Evolutionary conservation across 2,888 invertebrate species (phyloP).

Genomic region (Troilus luridus): DNA sequence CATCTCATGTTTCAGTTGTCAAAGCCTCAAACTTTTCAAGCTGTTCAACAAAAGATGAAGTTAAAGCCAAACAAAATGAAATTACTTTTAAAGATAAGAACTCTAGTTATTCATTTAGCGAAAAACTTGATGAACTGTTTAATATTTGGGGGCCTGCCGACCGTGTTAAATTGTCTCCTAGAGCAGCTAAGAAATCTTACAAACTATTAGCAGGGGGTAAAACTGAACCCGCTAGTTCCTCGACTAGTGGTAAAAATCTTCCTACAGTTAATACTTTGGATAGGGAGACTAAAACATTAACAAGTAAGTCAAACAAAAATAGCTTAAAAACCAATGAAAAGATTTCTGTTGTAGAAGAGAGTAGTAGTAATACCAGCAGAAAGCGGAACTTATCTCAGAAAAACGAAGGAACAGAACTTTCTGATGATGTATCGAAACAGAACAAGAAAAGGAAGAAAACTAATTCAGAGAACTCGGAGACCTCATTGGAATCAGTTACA

Average conservation of each 20-base stretch:
- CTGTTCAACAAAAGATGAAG: slow-evolving; percentile 3
- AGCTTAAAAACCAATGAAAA: not conserved
- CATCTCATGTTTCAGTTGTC: not conserved
- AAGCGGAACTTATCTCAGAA: not conserved
- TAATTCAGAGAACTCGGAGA: slow-evolving; percentile 20
- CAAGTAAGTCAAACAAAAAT: not conserved
- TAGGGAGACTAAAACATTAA: not conserved
- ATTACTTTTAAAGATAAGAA: slow-evolving; percentile 1
- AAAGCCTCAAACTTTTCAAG: not conserved
- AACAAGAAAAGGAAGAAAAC: slow-evolving; percentile 23
- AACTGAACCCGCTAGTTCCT: not conserved
- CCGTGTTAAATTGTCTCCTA: slow-evolving; percentile 55
- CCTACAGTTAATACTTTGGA: not conserved
- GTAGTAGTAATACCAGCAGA: not conserved
- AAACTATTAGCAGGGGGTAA: slow-evolving; percentile 39
- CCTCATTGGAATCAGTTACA: not conserved
- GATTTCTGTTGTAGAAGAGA: not conserved
- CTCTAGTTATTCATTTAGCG: slow-evolving; percentile 17
- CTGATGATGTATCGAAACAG: not conserved
- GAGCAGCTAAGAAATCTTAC: slow-evolving; percentile 49
- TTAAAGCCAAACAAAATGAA: not conserved
- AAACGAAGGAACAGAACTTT: not conserved
- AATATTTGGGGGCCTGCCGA: slow-evolving; percentile 56
- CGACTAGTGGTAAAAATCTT: not conserved
- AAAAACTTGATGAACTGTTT: slow-evolving; percentile 55